These are phyloP conservation scores for Parotia lawesii DNA, from an alignment of 2,113 vertebrate species.

Conservation along the genomic window DNA sequence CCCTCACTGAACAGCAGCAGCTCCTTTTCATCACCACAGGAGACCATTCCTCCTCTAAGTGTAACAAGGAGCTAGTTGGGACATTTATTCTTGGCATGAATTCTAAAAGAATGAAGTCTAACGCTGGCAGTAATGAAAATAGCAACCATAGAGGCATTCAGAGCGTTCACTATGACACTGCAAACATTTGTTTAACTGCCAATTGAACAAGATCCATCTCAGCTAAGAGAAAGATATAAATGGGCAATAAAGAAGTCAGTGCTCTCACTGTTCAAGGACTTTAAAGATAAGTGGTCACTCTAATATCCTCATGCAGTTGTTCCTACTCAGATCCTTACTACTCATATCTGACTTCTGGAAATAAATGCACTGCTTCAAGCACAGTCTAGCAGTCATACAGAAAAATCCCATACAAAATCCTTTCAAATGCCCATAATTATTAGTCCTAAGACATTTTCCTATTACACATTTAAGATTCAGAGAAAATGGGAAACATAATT, in stretches of 20 bases:
- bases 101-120: constrained; percentile 50
- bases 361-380: neutral
- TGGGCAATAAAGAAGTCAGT: constrained; percentile 53
- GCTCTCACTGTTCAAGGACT: constrained; percentile 42
- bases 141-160: constrained; percentile 57
- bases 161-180: constrained; percentile 51
- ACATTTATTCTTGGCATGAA: constrained; percentile 55
- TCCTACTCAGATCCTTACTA: neutral
- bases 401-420: neutral
- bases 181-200: constrained; percentile 64
- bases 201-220: constrained; percentile 53
- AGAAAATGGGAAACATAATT: neutral
- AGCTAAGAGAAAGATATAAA: constrained; percentile 48
- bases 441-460: neutral
- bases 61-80: constrained; percentile 56
- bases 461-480: neutral
- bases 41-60: constrained; percentile 41
- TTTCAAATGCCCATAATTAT: neutral
- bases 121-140: constrained; percentile 61
- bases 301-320: neutral
- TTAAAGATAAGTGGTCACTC: constrained; percentile 50
- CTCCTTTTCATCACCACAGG: constrained; percentile 53
- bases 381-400: neutral
- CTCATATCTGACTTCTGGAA: neutral
- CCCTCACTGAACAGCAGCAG: neutral